Percentiles rank a stretch among this genome's conserved stretches.
These are phyloP conservation scores for Holothuria leucospilota DNA, from an alignment of 53 echinoderm and acorn worm species.

Conservation along the genomic window DNA sequence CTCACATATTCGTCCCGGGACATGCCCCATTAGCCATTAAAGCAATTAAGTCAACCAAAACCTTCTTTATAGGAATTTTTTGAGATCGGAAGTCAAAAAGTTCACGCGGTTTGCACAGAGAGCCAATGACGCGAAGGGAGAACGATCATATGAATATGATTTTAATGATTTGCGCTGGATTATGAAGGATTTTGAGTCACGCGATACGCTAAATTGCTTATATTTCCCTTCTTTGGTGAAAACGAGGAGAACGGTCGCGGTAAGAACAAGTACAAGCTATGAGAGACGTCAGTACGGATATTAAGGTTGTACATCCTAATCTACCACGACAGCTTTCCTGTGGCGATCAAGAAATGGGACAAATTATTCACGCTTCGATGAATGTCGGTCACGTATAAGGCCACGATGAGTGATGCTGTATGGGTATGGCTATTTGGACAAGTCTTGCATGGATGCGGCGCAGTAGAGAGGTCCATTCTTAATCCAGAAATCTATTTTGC, in stretches of 20 bases:
- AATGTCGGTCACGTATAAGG: constrained; percentile 26
- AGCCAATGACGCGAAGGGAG: constrained; percentile 26
- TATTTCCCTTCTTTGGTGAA: constrained; percentile 5
- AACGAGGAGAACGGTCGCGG: background rate
- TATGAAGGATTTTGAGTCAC: constrained; percentile 6
- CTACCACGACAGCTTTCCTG: constrained; percentile 22
- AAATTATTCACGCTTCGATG: constrained; percentile 5
- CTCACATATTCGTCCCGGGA: constrained; percentile 6
- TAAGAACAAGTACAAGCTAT: background rate
- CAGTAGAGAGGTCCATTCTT: too few species aligned
- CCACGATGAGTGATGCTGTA: background rate
- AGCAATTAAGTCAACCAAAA: constrained; percentile 6
- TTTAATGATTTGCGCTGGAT: constrained; percentile 19
- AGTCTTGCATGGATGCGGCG: too few species aligned
- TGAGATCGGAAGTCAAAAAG: constrained; percentile 1
- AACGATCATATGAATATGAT: background rate
- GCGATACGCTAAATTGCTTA: constrained; percentile 12
- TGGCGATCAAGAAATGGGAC: constrained; percentile 2
- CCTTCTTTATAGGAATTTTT: too few species aligned
- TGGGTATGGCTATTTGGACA: too few species aligned
- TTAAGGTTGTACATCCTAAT: constrained; percentile 6
- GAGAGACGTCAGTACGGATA: background rate
- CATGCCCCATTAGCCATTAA: constrained; percentile 39
- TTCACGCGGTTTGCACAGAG: constrained; percentile 32
- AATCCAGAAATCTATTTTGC: too few species aligned